Conservation (phyloP, 2,113 vertebrate genomes). For the Ivindomyrus marchei region DNA sequence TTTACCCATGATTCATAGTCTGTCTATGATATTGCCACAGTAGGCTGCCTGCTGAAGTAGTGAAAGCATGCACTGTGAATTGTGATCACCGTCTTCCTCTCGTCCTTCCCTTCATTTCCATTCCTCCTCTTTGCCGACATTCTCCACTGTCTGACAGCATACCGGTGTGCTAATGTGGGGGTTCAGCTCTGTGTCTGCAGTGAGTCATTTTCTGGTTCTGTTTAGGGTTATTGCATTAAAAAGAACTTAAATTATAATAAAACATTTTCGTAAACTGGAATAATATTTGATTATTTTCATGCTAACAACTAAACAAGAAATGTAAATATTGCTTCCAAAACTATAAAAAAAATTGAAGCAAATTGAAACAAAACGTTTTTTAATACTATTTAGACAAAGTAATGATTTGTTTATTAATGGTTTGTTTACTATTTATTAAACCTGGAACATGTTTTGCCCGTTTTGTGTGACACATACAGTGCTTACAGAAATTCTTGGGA, state of each 20-base stretch:
- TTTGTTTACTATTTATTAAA: neutral
- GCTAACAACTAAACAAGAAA: neutral
- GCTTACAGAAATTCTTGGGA: neutral
- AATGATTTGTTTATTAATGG: neutral
- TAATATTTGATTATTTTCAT: neutral
- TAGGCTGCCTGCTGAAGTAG: neutral
- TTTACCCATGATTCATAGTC: neutral
- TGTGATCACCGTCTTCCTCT: neutral
- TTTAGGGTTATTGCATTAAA: neutral
- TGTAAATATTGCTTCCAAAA: neutral
- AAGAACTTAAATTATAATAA: neutral
- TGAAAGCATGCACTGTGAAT: neutral
- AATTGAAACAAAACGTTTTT: neutral
- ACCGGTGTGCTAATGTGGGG: neutral
- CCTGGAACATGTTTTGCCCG: neutral
- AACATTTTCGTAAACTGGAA: neutral
- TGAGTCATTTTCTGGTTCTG: neutral
- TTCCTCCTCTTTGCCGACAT: neutral
- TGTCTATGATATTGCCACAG: neutral
- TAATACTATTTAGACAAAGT: neutral
- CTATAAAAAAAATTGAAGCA: neutral
- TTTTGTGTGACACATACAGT: neutral
- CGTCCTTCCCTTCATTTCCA: neutral
- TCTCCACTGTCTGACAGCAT: neutral
- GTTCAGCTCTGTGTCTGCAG: neutral